Percentiles rank a stretch among this genome's conserved stretches.
Conservation (phyloP, 2,113 vertebrate species). For the Trachemys scripta region DNA sequence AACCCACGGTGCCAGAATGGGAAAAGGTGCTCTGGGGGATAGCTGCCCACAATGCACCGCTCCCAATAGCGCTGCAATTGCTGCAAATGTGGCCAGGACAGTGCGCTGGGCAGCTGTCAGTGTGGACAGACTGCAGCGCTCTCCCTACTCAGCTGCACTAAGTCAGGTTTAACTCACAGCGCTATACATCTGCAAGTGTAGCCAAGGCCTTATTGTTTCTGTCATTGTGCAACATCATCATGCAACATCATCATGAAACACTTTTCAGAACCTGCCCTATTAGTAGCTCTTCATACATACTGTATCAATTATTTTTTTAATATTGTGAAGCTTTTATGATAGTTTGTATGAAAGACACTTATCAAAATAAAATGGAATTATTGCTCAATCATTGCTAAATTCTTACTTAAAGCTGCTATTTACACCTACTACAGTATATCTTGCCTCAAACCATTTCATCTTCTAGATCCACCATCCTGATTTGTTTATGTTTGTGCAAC, state of each 20-base stretch:
- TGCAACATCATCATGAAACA: fast-evolving
- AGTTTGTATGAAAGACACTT: not conserved
- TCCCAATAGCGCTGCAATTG: too few species aligned
- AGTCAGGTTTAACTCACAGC: too few species aligned
- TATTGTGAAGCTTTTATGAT: not conserved
- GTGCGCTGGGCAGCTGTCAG: too few species aligned
- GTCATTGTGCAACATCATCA: not conserved
- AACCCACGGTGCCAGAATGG: too few species aligned
- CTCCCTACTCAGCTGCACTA: too few species aligned
- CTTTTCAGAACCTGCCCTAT: not conserved
- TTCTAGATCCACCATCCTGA: not conserved
- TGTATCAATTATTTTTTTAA: not conserved
- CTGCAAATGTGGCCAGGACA: too few species aligned
- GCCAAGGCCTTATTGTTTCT: not conserved
- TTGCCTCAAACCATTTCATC: not conserved
- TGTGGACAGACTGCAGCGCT: too few species aligned
- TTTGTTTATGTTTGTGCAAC: not conserved
- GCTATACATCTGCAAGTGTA: too few species aligned
- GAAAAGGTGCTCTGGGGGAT: too few species aligned
- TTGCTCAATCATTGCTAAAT: constrained; percentile 42
- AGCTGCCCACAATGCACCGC: too few species aligned
- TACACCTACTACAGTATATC: not conserved
- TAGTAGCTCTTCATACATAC: not conserved
- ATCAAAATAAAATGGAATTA: constrained; percentile 23
- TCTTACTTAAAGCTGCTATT: constrained; percentile 42